A percentile compares a stretch with the other conserved stretches of the same genome.
Conservation (phyloP, 1,140 invertebrate genomes). For the Argopecten irradians region DNA sequence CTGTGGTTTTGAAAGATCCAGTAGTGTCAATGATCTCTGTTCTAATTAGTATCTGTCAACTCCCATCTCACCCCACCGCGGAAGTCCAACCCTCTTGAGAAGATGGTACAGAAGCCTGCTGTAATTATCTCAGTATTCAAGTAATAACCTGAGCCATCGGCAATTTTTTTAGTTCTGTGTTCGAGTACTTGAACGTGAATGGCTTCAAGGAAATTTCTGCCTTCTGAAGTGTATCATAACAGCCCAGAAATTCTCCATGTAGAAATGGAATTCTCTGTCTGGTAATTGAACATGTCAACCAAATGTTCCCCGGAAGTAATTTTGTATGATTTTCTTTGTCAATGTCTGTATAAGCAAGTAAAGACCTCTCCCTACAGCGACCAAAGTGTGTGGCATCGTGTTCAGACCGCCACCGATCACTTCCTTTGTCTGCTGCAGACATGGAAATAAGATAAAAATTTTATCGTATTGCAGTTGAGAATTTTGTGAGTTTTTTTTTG, state of each 20-base stretch:
- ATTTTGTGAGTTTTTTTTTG: too few species aligned
- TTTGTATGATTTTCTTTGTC: constrained; percentile 12
- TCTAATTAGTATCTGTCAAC: not conserved
- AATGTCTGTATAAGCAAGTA: not conserved
- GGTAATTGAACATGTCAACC: not conserved
- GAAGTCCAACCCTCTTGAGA: not conserved
- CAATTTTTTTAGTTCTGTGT: not conserved
- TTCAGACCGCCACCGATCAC: not conserved
- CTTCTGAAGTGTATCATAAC: not conserved
- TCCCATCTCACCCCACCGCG: not conserved
- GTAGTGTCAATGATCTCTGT: not conserved
- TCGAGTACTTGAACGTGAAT: not conserved
- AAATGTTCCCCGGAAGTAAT: not conserved
- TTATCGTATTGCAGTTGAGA: not conserved
- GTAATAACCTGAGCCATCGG: not conserved
- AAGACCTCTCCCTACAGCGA: not conserved
- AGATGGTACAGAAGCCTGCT: not conserved
- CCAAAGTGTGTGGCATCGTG: not conserved
- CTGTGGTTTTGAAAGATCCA: not conserved
- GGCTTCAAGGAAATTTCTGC: not conserved
- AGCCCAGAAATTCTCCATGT: not conserved
- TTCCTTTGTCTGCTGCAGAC: not conserved
- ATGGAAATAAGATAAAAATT: constrained; percentile 12
- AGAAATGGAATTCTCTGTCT: constrained; percentile 1
- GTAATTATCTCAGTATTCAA: not conserved